Evolutionary conservation across 2,797 vertebrate species (phyloP).

Genomic region (Protonibea diacanthus): DNA sequence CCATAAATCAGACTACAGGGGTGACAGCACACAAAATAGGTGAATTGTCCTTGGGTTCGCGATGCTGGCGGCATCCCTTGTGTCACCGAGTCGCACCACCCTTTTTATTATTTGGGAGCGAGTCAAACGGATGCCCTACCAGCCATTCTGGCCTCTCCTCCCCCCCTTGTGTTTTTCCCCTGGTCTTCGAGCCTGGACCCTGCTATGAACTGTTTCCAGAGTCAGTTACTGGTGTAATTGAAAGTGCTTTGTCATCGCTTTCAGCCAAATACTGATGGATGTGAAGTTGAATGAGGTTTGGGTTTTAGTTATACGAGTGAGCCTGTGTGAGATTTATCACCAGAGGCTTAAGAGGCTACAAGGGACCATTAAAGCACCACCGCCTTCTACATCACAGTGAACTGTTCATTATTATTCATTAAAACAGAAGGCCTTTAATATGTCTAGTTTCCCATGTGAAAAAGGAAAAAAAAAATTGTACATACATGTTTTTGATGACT

Average conservation of each 20-base stretch:
- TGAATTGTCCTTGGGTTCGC: slow-evolving; percentile 86
- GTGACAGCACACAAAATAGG: slow-evolving; percentile 87
- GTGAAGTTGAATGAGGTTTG: slow-evolving; percentile 94
- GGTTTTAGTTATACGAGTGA: slow-evolving; percentile 93
- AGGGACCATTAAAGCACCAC: slow-evolving; percentile 88
- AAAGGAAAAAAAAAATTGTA: slow-evolving; percentile 31
- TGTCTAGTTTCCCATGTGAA: slow-evolving; percentile 70
- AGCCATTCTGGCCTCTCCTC: slow-evolving; percentile 71
- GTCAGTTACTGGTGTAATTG: slow-evolving; percentile 90
- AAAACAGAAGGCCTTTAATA: slow-evolving; percentile 82
- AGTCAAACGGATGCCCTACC: slow-evolving; percentile 84
- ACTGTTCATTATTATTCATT: slow-evolving; percentile 88
- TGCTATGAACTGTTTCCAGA: slow-evolving; percentile 89
- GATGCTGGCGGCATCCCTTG: slow-evolving; percentile 79
- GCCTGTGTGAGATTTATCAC: slow-evolving; percentile 91
- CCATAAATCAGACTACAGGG: slow-evolving; percentile 88
- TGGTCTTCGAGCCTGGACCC: slow-evolving; percentile 73
- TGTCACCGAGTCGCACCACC: slow-evolving; percentile 80
- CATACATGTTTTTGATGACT: slow-evolving; percentile 57
- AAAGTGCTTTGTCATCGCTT: slow-evolving; percentile 94
- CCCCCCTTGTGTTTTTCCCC: slow-evolving; percentile 72
- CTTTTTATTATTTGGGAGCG: slow-evolving; percentile 83
- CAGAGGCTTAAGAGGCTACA: slow-evolving; percentile 86
- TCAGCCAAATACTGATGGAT: slow-evolving; percentile 93
- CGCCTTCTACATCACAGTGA: slow-evolving; percentile 73